Base-by-base conservation (phyloP, 2,113 vertebrate genomes). In the Naja naja region DNA sequence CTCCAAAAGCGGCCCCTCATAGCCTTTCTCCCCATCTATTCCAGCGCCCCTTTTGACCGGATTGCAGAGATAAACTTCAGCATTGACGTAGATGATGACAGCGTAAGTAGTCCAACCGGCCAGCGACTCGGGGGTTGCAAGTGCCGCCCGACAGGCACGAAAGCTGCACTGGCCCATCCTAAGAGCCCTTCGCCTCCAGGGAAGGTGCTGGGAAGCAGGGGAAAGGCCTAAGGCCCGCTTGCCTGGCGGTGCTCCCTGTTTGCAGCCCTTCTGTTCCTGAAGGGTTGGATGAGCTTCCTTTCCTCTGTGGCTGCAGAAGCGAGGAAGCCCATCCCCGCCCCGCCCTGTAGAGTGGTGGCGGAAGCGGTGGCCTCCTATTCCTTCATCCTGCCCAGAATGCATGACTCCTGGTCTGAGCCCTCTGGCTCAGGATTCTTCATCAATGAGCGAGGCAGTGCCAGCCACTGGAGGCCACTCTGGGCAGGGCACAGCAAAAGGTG, bases 11-110 rank as follows among this genome's bases (percentile, higher is more conserved):
- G 3, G 18, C 8, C 43, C 56, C 43, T 53, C 4, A 88, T 3
- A 16, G 14, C 11, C 2, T 5, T 23, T 25, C 49, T n/a, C 12
- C 69, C 49, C 52, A 3, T 91, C 86, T 55, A 8, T 89, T 39
- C 20, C 96, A 99, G 99, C 2, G 98, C 99, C 93, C 99, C 99
- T 0, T 99, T 99, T 12, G 99, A 99, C 97, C 97, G 99, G 96
- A 99, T 99, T 43, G 98, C 99, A 0, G 99, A 99, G 97, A 99
- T 99, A 60, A 99, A 98, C 98, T 99, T 99, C 98, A 98, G 96
- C 94, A 98, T 99, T 1, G 98, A 99, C 0, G 98, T 99, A 0
- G 99, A 99, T 1, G 99, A 99, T 85, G 98, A 99, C 97, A 99
- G 98, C 74, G 99, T 99, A 98, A 99, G 99, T 98, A 93, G 43